A percentile compares a stretch with the other conserved stretches of the same genome.
phyloP scores from a whole-genome alignment of 2,888 invertebrate species.

The Hydroisotoma schaefferi region DNA sequence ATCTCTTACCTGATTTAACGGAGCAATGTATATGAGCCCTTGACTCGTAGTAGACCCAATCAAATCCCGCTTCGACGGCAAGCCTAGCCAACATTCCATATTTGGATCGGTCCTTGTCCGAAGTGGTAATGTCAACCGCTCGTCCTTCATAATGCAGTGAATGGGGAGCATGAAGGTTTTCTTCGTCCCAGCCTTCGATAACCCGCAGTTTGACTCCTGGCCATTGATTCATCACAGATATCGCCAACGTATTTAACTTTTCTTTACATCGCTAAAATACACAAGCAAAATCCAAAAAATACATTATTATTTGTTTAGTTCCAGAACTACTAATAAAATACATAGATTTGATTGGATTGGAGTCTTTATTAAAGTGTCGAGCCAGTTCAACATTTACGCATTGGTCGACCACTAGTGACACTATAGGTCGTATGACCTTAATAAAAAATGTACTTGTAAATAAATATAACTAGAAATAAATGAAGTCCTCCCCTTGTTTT shows the following conservation, averaged over 20 bases:
- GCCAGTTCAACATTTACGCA: too few species aligned
- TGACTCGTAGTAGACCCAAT: constrained; percentile 97
- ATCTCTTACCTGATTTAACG: constrained; percentile 87
- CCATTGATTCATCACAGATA: constrained; percentile 98
- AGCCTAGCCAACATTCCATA: constrained; percentile 93
- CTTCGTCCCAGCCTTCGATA: constrained; percentile 93
- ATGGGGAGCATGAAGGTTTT: constrained; percentile 65
- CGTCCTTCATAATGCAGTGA: constrained; percentile 95
- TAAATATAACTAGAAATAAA: too few species aligned
- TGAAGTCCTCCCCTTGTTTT: too few species aligned
- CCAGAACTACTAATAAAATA: too few species aligned
- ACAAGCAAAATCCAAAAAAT: too few species aligned
- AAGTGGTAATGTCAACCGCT: constrained; percentile 92
- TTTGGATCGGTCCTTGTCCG: constrained; percentile 86
- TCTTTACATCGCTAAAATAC: constrained; percentile 90
- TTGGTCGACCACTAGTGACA: too few species aligned
- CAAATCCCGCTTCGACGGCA: constrained; percentile 95
- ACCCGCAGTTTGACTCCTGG: constrained; percentile 89
- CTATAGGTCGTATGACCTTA: too few species aligned
- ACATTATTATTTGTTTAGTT: too few species aligned
- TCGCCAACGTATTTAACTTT: constrained; percentile 87
- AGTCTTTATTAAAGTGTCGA: too few species aligned
- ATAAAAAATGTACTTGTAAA: too few species aligned
- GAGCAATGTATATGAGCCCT: constrained; percentile 94
- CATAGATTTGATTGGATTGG: too few species aligned